A percentile compares a stretch with the other conserved stretches of the same genome.
Evolutionary conservation across 2,113 vertebrate genomes (phyloP).

Genomic region (Saguinus midas): DNA sequence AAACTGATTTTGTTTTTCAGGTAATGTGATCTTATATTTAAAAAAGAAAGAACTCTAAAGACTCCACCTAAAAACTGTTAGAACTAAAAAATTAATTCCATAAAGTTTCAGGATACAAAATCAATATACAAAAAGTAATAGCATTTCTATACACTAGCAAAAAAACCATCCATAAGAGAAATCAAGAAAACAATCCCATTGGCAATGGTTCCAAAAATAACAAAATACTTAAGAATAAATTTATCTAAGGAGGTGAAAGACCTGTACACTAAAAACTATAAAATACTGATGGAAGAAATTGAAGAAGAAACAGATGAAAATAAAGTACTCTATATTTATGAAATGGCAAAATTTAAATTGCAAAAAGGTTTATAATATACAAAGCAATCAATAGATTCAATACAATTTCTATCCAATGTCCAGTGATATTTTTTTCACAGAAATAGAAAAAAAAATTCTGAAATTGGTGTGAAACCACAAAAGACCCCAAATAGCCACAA

Average conservation of each 20-base stretch:
- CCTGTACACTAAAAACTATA: neutral
- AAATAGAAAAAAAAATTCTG: neutral
- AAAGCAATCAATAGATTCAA: neutral
- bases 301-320: neutral
- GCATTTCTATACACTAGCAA: neutral
- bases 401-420: neutral
- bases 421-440: neutral
- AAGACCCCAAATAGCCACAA: neutral
- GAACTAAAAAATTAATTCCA: neutral
- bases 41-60: neutral
- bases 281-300: neutral
- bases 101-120: neutral
- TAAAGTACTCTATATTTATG: neutral
- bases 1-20: neutral
- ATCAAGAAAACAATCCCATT: neutral
- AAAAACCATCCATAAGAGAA: neutral
- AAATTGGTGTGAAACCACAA: neutral
- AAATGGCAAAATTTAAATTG: neutral
- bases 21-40: neutral
- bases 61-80: neutral
- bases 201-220: neutral
- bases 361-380: neutral
- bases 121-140: neutral
- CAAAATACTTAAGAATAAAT: neutral
- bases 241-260: neutral